Evolutionary conservation across 2,888 invertebrate species (phyloP).

Genomic region (Xylota segnis): DNA sequence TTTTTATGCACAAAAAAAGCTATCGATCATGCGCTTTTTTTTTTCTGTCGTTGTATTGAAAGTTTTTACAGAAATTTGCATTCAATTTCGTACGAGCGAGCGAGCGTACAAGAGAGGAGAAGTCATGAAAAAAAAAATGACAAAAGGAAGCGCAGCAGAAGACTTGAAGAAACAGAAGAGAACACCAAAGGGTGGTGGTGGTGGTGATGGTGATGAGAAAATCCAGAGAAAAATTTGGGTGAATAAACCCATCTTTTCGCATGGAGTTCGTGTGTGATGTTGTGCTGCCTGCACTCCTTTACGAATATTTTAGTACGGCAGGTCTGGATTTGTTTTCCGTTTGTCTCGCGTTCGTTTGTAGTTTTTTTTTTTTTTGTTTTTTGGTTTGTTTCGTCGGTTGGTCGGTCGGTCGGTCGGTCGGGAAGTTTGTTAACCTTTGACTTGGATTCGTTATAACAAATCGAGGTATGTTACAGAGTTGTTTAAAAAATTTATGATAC

Average conservation of each 20-base stretch:
- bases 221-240: constrained; percentile 74
- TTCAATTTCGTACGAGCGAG: constrained; percentile 19
- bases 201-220: constrained; percentile 49
- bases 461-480: constrained; percentile 66
- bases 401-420: constrained; percentile 54
- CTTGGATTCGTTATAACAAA: constrained; percentile 66
- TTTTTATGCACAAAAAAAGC: constrained; percentile 65
- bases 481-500: constrained; percentile 23
- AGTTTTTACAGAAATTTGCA: constrained; percentile 45
- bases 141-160: constrained; percentile 26
- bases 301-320: constrained; percentile 76
- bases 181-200: constrained; percentile 36
- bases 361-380: constrained; percentile 37
- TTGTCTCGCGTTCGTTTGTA: constrained; percentile 60
- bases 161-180: constrained; percentile 19
- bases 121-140: constrained; percentile 20
- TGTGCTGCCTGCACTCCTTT: constrained; percentile 65
- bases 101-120: constrained; percentile 8
- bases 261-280: constrained; percentile 55
- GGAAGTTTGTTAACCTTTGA: constrained; percentile 76
- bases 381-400: constrained; percentile 15
- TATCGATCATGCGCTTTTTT: constrained; percentile 73
- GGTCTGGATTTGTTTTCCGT: constrained; percentile 75
- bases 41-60: constrained; percentile 21
- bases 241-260: constrained; percentile 72